Evolutionary conservation across 2,888 invertebrate genomes (phyloP).

Genomic region (Oligia latruncula): DNA sequence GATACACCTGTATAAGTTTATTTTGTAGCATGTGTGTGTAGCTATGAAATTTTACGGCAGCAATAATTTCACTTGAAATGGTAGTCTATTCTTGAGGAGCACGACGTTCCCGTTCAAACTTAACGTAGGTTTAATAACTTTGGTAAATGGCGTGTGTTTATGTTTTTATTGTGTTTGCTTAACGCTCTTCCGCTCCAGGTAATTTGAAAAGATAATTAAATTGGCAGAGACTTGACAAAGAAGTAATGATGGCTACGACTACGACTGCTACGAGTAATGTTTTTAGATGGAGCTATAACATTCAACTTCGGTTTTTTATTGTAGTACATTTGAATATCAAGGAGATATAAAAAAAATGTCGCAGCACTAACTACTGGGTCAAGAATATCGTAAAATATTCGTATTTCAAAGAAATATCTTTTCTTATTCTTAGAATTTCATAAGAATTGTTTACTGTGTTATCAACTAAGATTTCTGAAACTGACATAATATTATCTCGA

Average conservation of each 20-base stretch:
- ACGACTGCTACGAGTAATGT: conserved; percentile 14
- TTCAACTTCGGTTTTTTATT: conserved; percentile 22
- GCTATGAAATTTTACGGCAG: conserved; percentile 62
- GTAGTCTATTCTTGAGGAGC: conserved; percentile 44
- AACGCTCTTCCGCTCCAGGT: conserved; percentile 34
- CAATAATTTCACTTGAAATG: conserved; percentile 53
- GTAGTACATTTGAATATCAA: conserved; percentile 24
- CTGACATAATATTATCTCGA: conserved; percentile 14
- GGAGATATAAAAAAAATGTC: conserved; percentile 24
- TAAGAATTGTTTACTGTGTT: conserved; percentile 8
- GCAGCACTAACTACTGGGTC: conserved; percentile 6
- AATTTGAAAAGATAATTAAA: conserved; percentile 56
- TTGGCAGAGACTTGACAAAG: conserved; percentile 34
- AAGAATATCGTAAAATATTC: conserved; percentile 11
- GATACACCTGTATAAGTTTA: conserved; percentile 40
- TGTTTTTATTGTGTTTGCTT: conserved; percentile 58
- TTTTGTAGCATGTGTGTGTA: conserved; percentile 36
- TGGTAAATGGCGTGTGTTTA: conserved; percentile 50
- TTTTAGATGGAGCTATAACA: conserved; percentile 11
- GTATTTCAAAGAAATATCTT: conserved; percentile 14
- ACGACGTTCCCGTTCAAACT: conserved; percentile 40
- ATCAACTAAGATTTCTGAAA: background rate
- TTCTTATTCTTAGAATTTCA: conserved; percentile 26
- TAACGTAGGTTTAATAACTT: conserved; percentile 58
- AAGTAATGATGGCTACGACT: conserved; percentile 32